phyloP scores from a whole-genome alignment of 2,113 vertebrate species.

The Lasiurus borealis region DNA sequence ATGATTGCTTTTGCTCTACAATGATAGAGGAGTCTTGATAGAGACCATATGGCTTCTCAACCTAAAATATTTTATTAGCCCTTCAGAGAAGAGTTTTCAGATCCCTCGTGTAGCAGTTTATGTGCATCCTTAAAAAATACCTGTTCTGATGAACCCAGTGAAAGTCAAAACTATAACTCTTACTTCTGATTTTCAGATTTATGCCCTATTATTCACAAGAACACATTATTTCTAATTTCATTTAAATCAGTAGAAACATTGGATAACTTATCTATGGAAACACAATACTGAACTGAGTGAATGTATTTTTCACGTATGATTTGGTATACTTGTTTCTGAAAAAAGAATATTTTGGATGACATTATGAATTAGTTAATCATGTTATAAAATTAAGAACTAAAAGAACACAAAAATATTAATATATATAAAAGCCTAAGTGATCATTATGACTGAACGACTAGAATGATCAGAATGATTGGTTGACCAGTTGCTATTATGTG shows the following conservation, averaged over 20 bases:
- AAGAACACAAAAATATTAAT: neutral
- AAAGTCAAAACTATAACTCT: neutral
- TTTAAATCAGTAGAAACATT: neutral
- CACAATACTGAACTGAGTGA: neutral
- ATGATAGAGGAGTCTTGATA: neutral
- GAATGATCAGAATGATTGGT: too few relatives aligned
- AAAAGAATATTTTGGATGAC: neutral
- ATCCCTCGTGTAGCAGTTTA: neutral
- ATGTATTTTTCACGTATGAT: neutral
- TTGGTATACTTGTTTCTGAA: neutral
- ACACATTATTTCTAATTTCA: neutral
- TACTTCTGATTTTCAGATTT: neutral
- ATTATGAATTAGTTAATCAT: neutral
- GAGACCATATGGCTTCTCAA: neutral
- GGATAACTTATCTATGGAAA: neutral
- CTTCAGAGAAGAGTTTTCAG: neutral
- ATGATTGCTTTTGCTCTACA: neutral
- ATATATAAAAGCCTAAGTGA: neutral
- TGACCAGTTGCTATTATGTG: accelerated
- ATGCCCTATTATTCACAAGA: neutral
- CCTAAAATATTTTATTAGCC: neutral
- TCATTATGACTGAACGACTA: too few relatives aligned
- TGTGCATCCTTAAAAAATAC: neutral
- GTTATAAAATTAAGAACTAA: neutral
- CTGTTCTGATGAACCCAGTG: neutral